phyloP scores from a whole-genome alignment of 2,797 vertebrate genomes.

The Cuniculus paca region DNA sequence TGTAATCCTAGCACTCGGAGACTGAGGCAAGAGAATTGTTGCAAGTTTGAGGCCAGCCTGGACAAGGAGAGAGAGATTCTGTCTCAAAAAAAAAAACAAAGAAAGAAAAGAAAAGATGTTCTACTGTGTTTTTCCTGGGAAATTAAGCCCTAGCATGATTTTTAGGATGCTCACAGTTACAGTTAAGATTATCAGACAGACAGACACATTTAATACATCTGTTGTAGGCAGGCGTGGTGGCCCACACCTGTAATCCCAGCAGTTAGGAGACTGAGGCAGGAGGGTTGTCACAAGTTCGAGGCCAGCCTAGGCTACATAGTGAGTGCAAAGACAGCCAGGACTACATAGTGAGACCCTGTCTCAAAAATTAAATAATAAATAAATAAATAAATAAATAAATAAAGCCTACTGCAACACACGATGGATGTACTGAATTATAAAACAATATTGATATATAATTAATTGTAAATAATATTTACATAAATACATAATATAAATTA shows the following conservation, averaged over 20 bases:
- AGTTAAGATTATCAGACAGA: background rate
- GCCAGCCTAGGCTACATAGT: background rate
- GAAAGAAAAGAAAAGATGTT: no score
- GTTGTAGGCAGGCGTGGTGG: background rate
- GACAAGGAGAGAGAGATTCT: no score
- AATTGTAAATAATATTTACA: background rate
- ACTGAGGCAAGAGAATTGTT: no score
- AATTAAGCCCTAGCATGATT: background rate
- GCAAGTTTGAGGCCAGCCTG: no score
- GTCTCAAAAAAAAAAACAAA: background rate
- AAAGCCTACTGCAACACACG: background rate
- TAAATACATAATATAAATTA: background rate
- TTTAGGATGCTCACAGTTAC: background rate
- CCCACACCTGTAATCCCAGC: background rate
- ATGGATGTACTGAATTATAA: background rate
- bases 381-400: no score
- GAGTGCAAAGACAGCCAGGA: background rate
- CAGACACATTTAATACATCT: background rate
- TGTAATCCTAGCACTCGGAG: no score
- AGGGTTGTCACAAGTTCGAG: background rate
- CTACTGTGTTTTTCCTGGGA: background rate
- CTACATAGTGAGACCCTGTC: background rate
- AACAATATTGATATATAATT: background rate
- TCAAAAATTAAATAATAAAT: no score
- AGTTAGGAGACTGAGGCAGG: background rate